Conservation (phyloP, 2,113 vertebrate genomes). For the Paradoxurus hermaphroditus region DNA sequence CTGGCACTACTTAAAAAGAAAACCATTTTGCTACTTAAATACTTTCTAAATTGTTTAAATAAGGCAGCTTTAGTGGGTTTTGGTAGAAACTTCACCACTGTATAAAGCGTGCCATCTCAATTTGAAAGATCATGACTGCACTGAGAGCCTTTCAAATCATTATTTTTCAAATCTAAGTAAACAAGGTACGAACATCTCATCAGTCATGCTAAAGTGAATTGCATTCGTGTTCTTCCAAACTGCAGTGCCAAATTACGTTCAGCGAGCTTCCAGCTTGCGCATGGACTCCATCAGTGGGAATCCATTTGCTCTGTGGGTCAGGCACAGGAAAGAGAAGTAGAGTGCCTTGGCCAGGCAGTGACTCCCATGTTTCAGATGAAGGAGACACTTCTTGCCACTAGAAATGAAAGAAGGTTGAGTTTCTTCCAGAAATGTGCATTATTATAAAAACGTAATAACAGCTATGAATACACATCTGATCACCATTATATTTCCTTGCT, state of each 20-base stretch:
- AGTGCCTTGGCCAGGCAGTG: not conserved
- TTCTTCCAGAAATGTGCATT: not conserved
- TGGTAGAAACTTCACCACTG: conserved; percentile 23
- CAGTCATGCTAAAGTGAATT: conserved; percentile 1
- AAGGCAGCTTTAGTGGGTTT: not conserved
- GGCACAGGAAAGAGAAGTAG: not conserved
- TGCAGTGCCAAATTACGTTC: not conserved
- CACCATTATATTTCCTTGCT: not conserved
- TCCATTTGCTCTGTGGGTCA: not conserved
- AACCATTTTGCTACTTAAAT: not conserved
- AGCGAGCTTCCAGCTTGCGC: not conserved
- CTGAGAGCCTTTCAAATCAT: conserved; percentile 7
- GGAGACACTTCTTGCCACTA: not conserved
- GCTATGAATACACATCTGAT: not conserved
- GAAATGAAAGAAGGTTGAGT: not conserved
- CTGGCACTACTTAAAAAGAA: not conserved
- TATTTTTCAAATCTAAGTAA: not conserved
- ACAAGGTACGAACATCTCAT: not conserved
- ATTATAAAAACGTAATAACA: not conserved
- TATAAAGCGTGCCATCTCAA: not conserved
- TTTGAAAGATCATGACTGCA: conserved; percentile 4
- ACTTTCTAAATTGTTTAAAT: conserved; percentile 50
- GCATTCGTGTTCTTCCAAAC: not conserved
- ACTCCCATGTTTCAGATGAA: not conserved
- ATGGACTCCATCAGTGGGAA: not conserved